These are phyloP conservation scores for Ciona savignyi DNA, from an alignment of 23 tunicate genomes.

Conservation along the genomic window DNA sequence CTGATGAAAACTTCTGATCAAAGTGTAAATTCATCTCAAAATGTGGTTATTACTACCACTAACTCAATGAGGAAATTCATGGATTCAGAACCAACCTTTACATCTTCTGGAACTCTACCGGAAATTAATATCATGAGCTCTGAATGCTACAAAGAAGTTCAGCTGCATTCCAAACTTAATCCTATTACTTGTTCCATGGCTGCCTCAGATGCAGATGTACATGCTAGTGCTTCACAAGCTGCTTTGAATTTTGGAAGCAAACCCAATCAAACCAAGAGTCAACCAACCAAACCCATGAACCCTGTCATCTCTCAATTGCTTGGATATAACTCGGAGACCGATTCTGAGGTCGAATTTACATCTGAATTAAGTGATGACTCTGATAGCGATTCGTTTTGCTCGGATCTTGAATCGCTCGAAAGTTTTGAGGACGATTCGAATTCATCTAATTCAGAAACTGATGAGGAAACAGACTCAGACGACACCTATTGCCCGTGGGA, in stretches of 20 bases:
- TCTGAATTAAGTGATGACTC: not conserved
- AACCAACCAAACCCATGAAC: not conserved
- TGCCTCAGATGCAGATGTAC: not conserved
- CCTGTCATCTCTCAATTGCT: not conserved
- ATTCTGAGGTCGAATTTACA: not conserved
- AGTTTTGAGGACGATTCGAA: not conserved
- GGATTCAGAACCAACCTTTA: not conserved
- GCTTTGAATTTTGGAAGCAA: no score
- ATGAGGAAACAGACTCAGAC: slow-evolving; percentile 31
- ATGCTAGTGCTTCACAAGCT: not conserved
- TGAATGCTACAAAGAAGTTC: not conserved
- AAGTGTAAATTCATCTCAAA: no score
- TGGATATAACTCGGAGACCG: not conserved
- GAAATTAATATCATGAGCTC: not conserved
- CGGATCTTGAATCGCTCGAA: not conserved
- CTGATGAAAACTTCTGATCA: not conserved
- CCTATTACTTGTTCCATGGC: not conserved
- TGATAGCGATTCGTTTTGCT: not conserved
- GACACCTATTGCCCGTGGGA: slow-evolving; percentile 33
- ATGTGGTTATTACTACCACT: not conserved
- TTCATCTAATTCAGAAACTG: not conserved
- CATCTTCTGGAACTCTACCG: not conserved
- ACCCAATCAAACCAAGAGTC: not conserved
- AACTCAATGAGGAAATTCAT: not conserved
- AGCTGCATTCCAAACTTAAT: not conserved